Percentiles rank a stretch among this genome's conserved stretches.
These are phyloP conservation scores for Dipodomys spectabilis DNA, from an alignment of 2,113 vertebrate species.

Conservation along the genomic window DNA sequence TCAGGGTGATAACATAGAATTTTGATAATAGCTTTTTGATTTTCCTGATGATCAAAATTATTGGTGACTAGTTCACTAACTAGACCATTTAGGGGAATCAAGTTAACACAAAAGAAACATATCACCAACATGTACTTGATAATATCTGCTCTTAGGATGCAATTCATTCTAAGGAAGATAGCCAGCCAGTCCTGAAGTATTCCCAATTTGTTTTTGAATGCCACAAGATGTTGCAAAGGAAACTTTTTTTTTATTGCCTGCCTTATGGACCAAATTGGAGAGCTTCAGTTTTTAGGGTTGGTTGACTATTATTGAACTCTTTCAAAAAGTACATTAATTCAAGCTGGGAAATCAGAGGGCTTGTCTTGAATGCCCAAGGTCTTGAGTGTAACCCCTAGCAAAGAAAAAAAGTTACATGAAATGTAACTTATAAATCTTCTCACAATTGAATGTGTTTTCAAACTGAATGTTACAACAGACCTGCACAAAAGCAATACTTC, in stretches of 20 bases:
- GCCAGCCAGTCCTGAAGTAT: background rate
- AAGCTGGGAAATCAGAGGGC: background rate
- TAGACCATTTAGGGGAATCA: background rate
- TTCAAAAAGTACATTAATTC: background rate
- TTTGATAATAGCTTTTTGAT: slow-evolving; percentile 14
- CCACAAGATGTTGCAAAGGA: background rate
- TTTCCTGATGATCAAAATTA: slow-evolving; percentile 7
- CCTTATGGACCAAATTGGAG: background rate
- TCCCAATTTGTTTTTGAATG: background rate
- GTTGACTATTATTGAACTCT: background rate
- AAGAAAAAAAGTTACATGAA: background rate
- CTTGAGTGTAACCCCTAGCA: too few relatives aligned
- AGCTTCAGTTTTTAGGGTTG: background rate
- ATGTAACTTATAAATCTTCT: background rate
- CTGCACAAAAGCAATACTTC: slow-evolving; percentile 35
- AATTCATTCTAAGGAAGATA: background rate
- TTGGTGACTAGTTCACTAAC: background rate
- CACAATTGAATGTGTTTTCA: background rate
- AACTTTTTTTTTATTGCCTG: background rate
- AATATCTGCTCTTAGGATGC: background rate
- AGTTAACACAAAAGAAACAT: background rate
- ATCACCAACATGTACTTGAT: background rate
- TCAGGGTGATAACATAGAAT: background rate
- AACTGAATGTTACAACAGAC: background rate
- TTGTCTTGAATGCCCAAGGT: too few relatives aligned